Percentiles rank a stretch among this genome's conserved stretches.
Conservation (phyloP, 2,797 vertebrate genomes). For the Gymnopithys bicolor region DNA sequence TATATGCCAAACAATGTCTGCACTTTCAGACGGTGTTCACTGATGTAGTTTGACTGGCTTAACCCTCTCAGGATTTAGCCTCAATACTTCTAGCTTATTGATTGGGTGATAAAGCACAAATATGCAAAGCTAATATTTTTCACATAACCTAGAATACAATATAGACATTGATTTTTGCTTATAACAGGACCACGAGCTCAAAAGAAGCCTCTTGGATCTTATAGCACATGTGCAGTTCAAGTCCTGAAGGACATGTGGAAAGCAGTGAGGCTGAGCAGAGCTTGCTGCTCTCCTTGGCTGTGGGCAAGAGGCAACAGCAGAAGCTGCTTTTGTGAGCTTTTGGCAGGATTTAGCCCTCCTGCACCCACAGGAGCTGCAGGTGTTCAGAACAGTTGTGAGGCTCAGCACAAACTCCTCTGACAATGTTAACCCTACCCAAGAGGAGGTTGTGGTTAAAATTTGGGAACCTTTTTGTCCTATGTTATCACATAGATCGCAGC, state of each 20-base stretch:
- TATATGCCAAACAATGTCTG: not conserved
- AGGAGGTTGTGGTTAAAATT: not conserved
- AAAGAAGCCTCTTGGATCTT: not conserved
- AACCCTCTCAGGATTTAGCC: conserved; percentile 9
- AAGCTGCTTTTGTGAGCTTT: not conserved
- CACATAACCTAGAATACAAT: not conserved
- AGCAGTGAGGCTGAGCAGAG: not conserved
- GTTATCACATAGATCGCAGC: not conserved
- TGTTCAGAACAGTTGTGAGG: rapidly evolving
- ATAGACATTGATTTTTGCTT: not conserved
- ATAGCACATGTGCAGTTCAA: not conserved
- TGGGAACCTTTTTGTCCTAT: not conserved
- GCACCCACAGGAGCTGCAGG: not conserved
- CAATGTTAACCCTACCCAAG: not conserved
- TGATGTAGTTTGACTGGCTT: conserved; percentile 24
- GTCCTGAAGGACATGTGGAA: not conserved
- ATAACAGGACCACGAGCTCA: not conserved
- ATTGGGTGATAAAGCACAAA: not conserved
- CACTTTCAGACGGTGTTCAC: not conserved
- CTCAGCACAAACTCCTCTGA: rapidly evolving
- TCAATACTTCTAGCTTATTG: not conserved
- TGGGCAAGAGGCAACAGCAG: not conserved
- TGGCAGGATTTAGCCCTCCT: not conserved
- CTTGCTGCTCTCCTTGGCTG: not conserved
- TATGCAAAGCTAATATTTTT: not conserved